Conservation (phyloP, 2,888 invertebrate genomes). For the Lamproptera curius region DNA sequence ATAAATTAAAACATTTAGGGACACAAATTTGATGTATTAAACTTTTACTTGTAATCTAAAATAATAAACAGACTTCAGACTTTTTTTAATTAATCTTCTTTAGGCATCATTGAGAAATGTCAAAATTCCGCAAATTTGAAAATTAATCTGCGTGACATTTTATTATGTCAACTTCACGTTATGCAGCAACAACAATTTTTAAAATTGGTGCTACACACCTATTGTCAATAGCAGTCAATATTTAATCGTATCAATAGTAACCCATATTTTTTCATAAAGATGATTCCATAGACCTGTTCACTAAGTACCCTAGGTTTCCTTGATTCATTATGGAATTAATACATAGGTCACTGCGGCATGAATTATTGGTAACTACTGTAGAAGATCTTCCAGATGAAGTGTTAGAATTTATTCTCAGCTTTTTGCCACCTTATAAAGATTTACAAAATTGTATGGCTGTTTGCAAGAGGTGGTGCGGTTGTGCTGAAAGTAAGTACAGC, state of each 20-base stretch:
- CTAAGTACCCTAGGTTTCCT: conserved; percentile 2
- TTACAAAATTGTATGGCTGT: conserved; percentile 91
- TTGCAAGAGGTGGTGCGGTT: conserved; percentile 90
- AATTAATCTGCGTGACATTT: conserved; percentile 6
- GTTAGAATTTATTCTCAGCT: conserved; percentile 92
- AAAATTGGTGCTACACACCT: conserved; percentile 15
- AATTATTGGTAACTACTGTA: conserved; percentile 52
- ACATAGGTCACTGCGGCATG: conserved; percentile 48
- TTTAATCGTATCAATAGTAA: background rate
- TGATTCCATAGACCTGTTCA: background rate
- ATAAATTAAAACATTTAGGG: too few relatives aligned
- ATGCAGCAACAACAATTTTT: conserved; percentile 15
- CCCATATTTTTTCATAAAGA: background rate
- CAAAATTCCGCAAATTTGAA: conserved; percentile 15
- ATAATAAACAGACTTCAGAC: too few relatives aligned
- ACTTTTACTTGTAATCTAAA: too few relatives aligned
- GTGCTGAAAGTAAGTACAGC: conserved; percentile 86
- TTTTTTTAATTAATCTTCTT: too few relatives aligned
- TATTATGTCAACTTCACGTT: conserved; percentile 18
- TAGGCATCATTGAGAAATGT: conserved; percentile 4
- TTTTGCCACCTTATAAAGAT: conserved; percentile 94
- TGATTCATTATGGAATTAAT: conserved; percentile 51
- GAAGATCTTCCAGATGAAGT: conserved; percentile 95
- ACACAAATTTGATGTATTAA: too few relatives aligned
- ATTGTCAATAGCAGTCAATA: conserved; percentile 3